These are phyloP conservation scores for Battus philenor DNA, from an alignment of 1,140 invertebrate species.

Conservation along the genomic window DNA sequence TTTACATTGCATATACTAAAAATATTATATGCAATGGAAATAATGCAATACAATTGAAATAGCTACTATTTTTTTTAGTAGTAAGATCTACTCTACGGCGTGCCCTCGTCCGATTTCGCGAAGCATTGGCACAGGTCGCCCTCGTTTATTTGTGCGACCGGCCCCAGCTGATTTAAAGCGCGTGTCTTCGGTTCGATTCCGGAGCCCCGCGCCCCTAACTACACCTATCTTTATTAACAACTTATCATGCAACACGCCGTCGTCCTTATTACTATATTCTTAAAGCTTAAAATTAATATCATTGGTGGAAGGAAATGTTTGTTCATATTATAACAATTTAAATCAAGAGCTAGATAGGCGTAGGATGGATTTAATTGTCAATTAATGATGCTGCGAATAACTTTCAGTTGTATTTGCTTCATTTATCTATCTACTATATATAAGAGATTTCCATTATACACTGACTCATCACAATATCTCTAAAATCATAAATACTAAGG, in stretches of 20 bases:
- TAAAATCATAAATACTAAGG: too few relatives aligned
- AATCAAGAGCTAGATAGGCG: constrained; percentile 25
- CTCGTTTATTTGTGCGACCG: constrained; percentile 51
- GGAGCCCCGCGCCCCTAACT: constrained; percentile 23
- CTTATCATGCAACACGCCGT: background rate
- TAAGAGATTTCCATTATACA: too few relatives aligned
- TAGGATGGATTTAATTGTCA: constrained; percentile 28
- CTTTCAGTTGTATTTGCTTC: background rate
- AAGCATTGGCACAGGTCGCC: constrained; percentile 42
- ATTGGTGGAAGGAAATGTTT: too few relatives aligned
- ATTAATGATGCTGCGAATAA: constrained; percentile 16
- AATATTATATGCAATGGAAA: too few relatives aligned
- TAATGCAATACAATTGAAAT: too few relatives aligned
- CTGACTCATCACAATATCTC: too few relatives aligned
- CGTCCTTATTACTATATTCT: background rate
- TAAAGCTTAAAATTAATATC: constrained; percentile 16
- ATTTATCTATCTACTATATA: too few relatives aligned
- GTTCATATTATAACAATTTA: constrained; percentile 26
- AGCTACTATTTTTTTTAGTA: background rate
- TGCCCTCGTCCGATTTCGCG: constrained; percentile 19
- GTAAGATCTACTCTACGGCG: background rate
- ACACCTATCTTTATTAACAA: constrained; percentile 20
- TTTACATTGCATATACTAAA: too few relatives aligned
- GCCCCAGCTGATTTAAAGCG: constrained; percentile 46
- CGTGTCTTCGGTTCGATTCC: constrained; percentile 46